Base-by-base conservation (phyloP, 2,797 vertebrate genomes). In the Brachyalestes nurse region DNA sequence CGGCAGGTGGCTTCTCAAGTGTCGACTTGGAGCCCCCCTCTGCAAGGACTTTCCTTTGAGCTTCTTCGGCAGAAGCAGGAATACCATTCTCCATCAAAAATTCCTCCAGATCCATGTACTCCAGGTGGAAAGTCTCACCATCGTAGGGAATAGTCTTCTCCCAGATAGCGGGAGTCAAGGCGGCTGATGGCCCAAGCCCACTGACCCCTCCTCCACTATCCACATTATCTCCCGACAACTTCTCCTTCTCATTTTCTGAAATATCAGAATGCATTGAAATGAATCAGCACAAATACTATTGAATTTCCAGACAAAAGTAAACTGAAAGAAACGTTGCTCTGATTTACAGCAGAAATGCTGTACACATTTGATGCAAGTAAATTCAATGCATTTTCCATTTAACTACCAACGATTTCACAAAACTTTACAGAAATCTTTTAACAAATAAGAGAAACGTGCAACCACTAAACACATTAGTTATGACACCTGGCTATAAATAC, bases 91-190 rank as follows among this genome's bases (percentile, higher is more conserved):
- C 97, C 85, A 97, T 91, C 60, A 99, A 95, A 87, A 99, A 99
- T 87, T 99, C 97, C 84, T 99, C 98, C 77, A 99, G 93, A 92
- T 99, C 98, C 97, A 99, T 99, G 90, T 99, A 99, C 85, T 99
- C 97, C 85, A 99, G 91, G 89, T 99, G 97, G 90, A 99, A 99
- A 88, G 95, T 96, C 85, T 98, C 96, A 0, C 97, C 97, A 75
- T 98, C 95, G 0, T 99, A 99, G 1, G 98, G 97, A 90, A 99
- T 99, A 75, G 97, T 99, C 92, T 98, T 99, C 55, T 99, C 97
- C 98, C 98, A 99, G 83, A 99, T 99, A n/a, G 97, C 96, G 0
- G 98, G 97, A 82, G 97, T 98, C 86, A 99, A 92, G 83, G 97
- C 96, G 67, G 97, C 98, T 0, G 97, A 97, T 8, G 96, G 96